Conservation (phyloP, 2,888 invertebrate species). For the Eupithecia exiguata region DNA sequence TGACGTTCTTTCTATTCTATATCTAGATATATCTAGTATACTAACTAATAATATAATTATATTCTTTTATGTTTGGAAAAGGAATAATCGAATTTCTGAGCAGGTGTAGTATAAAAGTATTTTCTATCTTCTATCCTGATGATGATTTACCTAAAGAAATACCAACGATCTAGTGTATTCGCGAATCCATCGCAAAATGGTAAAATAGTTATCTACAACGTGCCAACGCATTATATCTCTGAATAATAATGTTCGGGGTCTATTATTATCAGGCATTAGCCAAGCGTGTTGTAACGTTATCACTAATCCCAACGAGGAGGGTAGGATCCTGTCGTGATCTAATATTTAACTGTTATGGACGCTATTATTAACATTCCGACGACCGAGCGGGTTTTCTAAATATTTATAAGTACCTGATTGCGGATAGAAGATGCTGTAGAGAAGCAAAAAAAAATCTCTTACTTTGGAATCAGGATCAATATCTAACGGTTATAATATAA, state of each 20-base stretch:
- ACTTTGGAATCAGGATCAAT: too few species aligned
- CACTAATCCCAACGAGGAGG: constrained; percentile 20
- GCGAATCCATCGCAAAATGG: constrained; percentile 4
- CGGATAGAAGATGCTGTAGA: too few species aligned
- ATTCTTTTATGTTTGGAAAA: too few species aligned
- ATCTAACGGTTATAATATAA: too few species aligned
- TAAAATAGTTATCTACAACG: neutral
- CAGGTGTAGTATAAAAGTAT: too few species aligned
- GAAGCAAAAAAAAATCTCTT: too few species aligned
- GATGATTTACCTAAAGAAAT: too few species aligned
- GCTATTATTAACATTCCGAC: neutral
- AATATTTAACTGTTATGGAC: constrained; percentile 6
- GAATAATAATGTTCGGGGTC: neutral
- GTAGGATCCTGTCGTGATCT: constrained; percentile 16
- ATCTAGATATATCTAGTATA: too few species aligned
- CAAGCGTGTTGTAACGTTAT: constrained; percentile 17
- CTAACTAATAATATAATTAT: too few species aligned
- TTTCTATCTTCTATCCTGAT: too few species aligned
- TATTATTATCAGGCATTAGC: neutral
- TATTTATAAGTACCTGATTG: neutral
- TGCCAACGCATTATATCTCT: constrained; percentile 1
- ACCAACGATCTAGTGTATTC: neutral
- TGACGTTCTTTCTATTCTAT: too few species aligned
- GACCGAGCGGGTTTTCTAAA: neutral
- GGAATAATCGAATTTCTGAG: too few species aligned